These are phyloP conservation scores for Rhabdomys pumilio DNA, from an alignment of 2,797 vertebrate genomes.

Conservation along the genomic window DNA sequence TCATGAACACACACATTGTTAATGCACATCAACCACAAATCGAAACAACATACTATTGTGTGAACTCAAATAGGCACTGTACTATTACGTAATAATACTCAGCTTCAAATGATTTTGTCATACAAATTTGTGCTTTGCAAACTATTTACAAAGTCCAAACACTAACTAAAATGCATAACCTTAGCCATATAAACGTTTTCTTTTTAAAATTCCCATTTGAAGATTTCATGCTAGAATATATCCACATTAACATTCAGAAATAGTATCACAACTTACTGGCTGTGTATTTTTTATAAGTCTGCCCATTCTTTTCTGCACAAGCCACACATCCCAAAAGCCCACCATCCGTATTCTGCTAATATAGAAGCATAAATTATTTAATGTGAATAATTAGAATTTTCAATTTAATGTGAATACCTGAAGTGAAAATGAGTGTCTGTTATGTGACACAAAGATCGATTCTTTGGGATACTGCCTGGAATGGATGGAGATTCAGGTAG, in stretches of 20 bases:
- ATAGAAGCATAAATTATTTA: constrained; percentile 48
- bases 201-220: constrained; percentile 24
- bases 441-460: background rate
- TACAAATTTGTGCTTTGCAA: background rate
- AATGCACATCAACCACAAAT: background rate
- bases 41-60: background rate
- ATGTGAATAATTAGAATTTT: constrained; percentile 39
- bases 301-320: constrained; percentile 15
- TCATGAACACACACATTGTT: background rate
- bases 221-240: constrained; percentile 56
- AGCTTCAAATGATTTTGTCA: constrained; percentile 37
- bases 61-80: constrained; percentile 14
- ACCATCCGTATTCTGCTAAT: background rate
- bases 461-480: background rate
- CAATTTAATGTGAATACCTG: constrained; percentile 68
- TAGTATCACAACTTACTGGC: background rate
- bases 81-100: background rate
- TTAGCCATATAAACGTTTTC: background rate
- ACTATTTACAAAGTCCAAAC: background rate
- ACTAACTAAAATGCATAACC: background rate
- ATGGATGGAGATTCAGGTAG: background rate
- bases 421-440: constrained; percentile 69
- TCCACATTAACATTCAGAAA: constrained; percentile 66
- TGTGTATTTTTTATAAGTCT: constrained; percentile 59
- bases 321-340: constrained; percentile 55